Evolutionary conservation across 1,140 invertebrate species (phyloP).

Genomic region (Sipha flava): DNA sequence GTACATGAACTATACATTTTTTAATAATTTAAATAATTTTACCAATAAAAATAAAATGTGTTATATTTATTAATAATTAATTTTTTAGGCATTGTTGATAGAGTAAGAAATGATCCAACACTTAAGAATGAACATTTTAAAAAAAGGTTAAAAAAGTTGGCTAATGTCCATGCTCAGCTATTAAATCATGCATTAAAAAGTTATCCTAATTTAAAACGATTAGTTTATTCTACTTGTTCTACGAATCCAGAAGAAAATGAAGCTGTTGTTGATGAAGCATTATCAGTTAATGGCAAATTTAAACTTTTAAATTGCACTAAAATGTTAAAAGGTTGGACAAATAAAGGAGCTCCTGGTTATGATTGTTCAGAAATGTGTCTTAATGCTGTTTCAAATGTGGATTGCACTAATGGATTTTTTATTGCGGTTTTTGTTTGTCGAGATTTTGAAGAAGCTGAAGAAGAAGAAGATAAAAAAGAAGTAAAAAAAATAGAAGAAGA

Average conservation of each 20-base stretch:
- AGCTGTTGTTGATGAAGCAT: conserved; percentile 59
- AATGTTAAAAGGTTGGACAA: conserved; percentile 54
- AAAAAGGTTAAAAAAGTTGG: conserved; percentile 57
- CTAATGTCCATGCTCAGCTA: conserved; percentile 74
- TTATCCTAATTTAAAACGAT: conserved; percentile 72
- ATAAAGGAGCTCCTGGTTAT: conserved; percentile 56
- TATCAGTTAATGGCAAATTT: conserved; percentile 50
- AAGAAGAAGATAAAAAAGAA: background rate
- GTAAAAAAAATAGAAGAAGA: background rate
- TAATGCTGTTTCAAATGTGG: conserved; percentile 61
- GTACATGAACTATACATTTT: no score
- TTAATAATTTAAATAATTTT: no score
- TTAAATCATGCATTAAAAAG: conserved; percentile 71
- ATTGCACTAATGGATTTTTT: conserved; percentile 90
- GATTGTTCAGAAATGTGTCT: conserved; percentile 62
- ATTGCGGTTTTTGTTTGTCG: conserved; percentile 62
- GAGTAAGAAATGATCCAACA: conserved; percentile 34
- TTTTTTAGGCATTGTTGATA: conserved; percentile 25
- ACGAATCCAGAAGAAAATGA: conserved; percentile 86
- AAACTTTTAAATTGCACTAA: conserved; percentile 53
- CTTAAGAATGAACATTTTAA: conserved; percentile 42
- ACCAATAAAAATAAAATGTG: background rate
- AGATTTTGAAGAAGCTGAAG: background rate
- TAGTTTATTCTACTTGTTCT: conserved; percentile 95
- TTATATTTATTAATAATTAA: background rate